A percentile compares a stretch with the other conserved stretches of the same genome.
phyloP scores from a whole-genome alignment of 2,113 vertebrate species.

The Melanerpes aurifrons region DNA sequence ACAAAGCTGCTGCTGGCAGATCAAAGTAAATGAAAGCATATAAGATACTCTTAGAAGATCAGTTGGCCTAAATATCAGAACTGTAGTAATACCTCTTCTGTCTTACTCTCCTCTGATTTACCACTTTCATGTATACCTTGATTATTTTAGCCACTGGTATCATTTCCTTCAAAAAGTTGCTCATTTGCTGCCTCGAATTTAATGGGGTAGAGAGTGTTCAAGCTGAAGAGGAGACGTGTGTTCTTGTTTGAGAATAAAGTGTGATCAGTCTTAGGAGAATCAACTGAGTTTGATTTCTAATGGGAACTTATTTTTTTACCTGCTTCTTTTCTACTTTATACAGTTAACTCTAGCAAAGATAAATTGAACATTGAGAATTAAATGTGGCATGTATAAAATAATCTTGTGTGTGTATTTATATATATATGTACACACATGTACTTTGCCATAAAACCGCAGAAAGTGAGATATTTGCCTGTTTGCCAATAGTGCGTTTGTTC shows the following conservation, averaged over 20 bases:
- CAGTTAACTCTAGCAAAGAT: neutral
- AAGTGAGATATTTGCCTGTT: neutral
- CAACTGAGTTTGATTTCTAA: neutral
- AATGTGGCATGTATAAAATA: neutral
- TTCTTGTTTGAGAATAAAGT: neutral
- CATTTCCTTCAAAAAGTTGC: neutral
- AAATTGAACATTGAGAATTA: neutral
- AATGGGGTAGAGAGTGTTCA: neutral
- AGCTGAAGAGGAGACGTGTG: neutral
- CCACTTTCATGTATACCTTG: slow-evolving; percentile 57
- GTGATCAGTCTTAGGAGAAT: neutral
- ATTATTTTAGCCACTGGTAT: slow-evolving; percentile 47
- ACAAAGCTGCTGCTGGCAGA: slow-evolving; percentile 3
- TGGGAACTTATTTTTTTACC: neutral
- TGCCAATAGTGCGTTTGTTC: neutral
- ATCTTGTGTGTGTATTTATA: neutral
- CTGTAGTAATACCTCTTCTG: slow-evolving; percentile 30
- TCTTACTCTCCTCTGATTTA: slow-evolving; percentile 24
- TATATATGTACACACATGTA: no score
- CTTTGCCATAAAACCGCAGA: neutral
- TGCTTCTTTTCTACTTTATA: neutral
- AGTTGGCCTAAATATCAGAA: slow-evolving; percentile 53
- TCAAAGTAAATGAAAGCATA: slow-evolving; percentile 18
- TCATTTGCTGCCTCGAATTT: slow-evolving; percentile 19
- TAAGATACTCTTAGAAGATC: slow-evolving; percentile 58